phyloP scores from a whole-genome alignment of 2,888 invertebrate species.

The Dicyrtoma fusca region DNA sequence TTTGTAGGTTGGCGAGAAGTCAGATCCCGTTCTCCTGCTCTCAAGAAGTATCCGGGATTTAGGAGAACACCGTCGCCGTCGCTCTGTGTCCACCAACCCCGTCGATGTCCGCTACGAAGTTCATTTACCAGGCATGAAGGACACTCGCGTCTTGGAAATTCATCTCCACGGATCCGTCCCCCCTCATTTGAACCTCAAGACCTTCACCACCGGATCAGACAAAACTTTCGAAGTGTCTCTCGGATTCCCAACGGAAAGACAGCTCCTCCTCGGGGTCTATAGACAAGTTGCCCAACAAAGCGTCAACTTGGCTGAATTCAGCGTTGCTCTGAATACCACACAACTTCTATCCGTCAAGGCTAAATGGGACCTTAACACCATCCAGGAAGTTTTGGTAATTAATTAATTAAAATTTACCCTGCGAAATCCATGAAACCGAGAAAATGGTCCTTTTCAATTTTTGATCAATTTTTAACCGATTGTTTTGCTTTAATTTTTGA shows the following conservation, averaged over 20 bases:
- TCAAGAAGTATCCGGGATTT: slow-evolving; percentile 16
- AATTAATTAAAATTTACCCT: too few relatives aligned
- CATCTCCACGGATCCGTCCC: slow-evolving; percentile 21
- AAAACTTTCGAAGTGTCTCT: slow-evolving; percentile 11
- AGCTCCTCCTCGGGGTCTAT: slow-evolving; percentile 17
- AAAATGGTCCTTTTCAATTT: slow-evolving; percentile 1
- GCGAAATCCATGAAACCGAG: too few relatives aligned
- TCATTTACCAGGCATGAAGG: slow-evolving; percentile 33
- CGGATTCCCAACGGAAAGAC: slow-evolving; percentile 27
- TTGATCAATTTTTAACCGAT: neutral
- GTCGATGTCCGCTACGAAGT: slow-evolving; percentile 33
- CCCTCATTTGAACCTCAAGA: slow-evolving; percentile 29
- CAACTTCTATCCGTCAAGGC: slow-evolving; percentile 25
- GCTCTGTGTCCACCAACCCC: neutral
- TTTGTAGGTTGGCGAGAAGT: slow-evolving; percentile 19
- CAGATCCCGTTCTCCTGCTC: slow-evolving; percentile 20
- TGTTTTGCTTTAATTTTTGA: too few relatives aligned
- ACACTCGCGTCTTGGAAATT: slow-evolving; percentile 27
- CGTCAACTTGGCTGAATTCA: slow-evolving; percentile 18
- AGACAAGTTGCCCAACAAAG: neutral
- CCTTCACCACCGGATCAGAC: slow-evolving; percentile 13
- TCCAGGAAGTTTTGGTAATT: slow-evolving; percentile 36
- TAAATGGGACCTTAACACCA: slow-evolving; percentile 12
- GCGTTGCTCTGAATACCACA: slow-evolving; percentile 21
- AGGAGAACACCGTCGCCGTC: slow-evolving; percentile 15